Base-by-base conservation (phyloP, 2,797 vertebrate species). In the Hippoglossus hippoglossus region DNA sequence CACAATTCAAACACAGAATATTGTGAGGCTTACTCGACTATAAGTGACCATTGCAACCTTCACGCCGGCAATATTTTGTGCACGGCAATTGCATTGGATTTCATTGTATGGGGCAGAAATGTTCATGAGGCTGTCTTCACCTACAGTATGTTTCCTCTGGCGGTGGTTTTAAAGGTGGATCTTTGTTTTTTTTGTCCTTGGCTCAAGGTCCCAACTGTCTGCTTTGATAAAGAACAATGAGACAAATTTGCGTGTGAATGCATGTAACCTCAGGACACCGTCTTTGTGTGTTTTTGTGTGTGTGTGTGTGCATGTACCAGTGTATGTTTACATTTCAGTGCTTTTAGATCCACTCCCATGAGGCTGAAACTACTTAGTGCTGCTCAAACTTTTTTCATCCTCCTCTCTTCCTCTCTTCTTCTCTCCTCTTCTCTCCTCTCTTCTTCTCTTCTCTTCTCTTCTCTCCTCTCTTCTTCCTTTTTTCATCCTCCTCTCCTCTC, bases 321-420 rank as follows among this genome's bases (percentile, higher is more conserved):
- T 34, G 31, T 39, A 39, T 16, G 44, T 46, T 46, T 46, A 46
- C 44, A 46, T 46, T 46, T 46, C 44, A 46, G 44, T 46, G 44
- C 44, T 46, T 46, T 46, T 8, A 75, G 50, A 75, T 55, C 47
- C 19, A 56, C 25, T 71, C 59, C 31, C 55, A 26, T 72, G 78
- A 74, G 2, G 11, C 66, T 75, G 21, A 73, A 80, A 67, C 41
- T 80, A 65, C 67, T 47, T 47, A 56, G 49, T 28, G 9, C 60
- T 25, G 60, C 55, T 77, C 59, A 67, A 70, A 86, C 66, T 73
- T 71, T 47, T 71, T 26, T 24, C 11, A 21, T 78, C 75, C 62
- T 58, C 54, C 63, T 69, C 8, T 69, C 11, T 58, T 67, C 65
- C 51, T 60, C 36, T 15, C 22, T 2, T 34, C 57, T 73, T 22